Evolutionary conservation across 2,888 invertebrate genomes (phyloP).

Genomic region (Pocota personata): DNA sequence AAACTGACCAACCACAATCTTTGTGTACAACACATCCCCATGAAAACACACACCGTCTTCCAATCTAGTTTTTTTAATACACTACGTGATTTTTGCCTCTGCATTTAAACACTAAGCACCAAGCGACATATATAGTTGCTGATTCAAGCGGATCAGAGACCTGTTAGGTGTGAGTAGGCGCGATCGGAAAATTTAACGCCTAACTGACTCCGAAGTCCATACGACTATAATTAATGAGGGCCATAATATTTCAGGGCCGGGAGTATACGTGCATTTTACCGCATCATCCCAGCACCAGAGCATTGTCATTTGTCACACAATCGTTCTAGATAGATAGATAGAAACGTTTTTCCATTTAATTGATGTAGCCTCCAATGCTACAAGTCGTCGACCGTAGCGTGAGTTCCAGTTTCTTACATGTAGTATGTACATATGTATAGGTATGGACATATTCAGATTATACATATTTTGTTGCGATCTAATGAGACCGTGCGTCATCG

Average conservation of each 20-base stretch:
- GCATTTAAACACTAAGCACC: not conserved
- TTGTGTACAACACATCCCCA: not conserved
- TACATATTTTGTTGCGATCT: not conserved
- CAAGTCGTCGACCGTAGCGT: conserved; percentile 63
- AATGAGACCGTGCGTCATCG: conserved; percentile 66
- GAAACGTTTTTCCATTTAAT: conserved; percentile 43
- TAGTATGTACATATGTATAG: not conserved
- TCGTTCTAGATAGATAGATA: conserved; percentile 8
- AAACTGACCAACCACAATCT: conserved; percentile 69
- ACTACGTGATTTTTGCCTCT: conserved; percentile 15
- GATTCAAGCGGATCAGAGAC: conserved; percentile 16
- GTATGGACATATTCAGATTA: conserved; percentile 11
- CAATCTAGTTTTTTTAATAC: not conserved
- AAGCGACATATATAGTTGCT: not conserved
- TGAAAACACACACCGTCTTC: not conserved
- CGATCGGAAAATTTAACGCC: conserved; percentile 7
- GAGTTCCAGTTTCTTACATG: not conserved
- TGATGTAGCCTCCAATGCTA: conserved; percentile 57
- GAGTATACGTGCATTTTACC: conserved; percentile 59
- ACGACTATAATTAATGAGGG: not conserved
- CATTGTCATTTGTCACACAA: conserved; percentile 28
- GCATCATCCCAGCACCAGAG: conserved; percentile 24
- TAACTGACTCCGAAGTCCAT: not conserved
- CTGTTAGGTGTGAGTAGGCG: not conserved
- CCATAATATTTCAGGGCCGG: conserved; percentile 1